These are phyloP conservation scores for Meliscaeva auricollis DNA, from an alignment of 2,888 invertebrate species.

Conservation along the genomic window DNA sequence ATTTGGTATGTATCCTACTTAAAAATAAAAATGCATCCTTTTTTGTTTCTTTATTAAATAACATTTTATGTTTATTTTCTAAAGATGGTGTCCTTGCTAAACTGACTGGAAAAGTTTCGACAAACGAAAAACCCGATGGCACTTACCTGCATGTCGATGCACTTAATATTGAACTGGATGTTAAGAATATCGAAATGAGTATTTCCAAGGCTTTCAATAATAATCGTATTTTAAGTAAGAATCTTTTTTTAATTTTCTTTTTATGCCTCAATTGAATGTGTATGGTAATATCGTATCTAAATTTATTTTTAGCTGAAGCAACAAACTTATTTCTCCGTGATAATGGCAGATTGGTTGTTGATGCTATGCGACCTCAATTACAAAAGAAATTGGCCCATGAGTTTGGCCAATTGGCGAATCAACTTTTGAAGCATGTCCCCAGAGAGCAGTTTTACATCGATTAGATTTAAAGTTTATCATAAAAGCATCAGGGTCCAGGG, in stretches of 20 bases:
- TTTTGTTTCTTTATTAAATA: background rate
- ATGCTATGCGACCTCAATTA: slow-evolving; percentile 89
- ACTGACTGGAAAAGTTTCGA: slow-evolving; percentile 86
- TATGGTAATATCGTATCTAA: slow-evolving; percentile 3
- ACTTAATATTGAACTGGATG: slow-evolving; percentile 86
- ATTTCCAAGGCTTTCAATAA: slow-evolving; percentile 89
- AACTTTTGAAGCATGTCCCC: slow-evolving; percentile 87
- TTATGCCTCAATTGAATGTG: slow-evolving; percentile 10
- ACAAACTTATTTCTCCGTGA: slow-evolving; percentile 89
- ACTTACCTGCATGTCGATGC: slow-evolving; percentile 87
- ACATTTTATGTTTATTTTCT: slow-evolving; percentile 63
- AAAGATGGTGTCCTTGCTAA: slow-evolving; percentile 86
- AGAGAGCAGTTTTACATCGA: slow-evolving; percentile 85
- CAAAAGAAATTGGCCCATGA: slow-evolving; percentile 87
- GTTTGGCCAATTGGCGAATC: slow-evolving; percentile 88
- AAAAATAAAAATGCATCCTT: background rate
- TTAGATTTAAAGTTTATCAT: slow-evolving; percentile 59
- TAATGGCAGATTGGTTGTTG: slow-evolving; percentile 88
- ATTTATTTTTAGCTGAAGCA: slow-evolving; percentile 86
- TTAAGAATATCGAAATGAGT: slow-evolving; percentile 87
- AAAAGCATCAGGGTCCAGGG: background rate
- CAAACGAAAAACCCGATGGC: slow-evolving; percentile 83
- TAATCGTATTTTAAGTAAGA: slow-evolving; percentile 89
- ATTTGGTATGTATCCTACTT: slow-evolving; percentile 86
- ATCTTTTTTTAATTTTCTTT: slow-evolving; percentile 2